These are phyloP conservation scores for Drosophila meridiana DNA, from an alignment of 2,888 invertebrate species.

Conservation along the genomic window DNA sequence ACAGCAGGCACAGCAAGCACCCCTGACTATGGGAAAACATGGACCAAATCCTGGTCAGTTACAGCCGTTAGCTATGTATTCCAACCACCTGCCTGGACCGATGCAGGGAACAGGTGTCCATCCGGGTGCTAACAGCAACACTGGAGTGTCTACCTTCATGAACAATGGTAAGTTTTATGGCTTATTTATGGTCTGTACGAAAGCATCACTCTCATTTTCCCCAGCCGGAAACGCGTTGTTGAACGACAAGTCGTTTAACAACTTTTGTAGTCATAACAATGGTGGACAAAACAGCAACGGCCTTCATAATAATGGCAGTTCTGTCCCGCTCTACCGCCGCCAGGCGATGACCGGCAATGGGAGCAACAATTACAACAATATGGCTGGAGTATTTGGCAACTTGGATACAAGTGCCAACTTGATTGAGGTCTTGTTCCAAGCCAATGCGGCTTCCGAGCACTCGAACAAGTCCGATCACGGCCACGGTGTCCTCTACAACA, in stretches of 20 bases:
- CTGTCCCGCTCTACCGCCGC: constrained; percentile 86
- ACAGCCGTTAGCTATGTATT: constrained; percentile 49
- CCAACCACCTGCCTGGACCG: constrained; percentile 55
- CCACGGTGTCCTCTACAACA: constrained; percentile 80
- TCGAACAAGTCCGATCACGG: constrained; percentile 63
- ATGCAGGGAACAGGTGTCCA: constrained; percentile 31
- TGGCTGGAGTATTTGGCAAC: constrained; percentile 64
- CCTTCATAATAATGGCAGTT: constrained; percentile 69
- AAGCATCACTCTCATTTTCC: background rate
- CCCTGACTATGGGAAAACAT: constrained; percentile 47
- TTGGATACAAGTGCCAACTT: constrained; percentile 79
- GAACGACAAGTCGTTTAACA: constrained; percentile 63
- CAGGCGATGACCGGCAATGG: constrained; percentile 84
- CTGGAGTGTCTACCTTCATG: constrained; percentile 60
- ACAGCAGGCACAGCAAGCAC: constrained; percentile 48
- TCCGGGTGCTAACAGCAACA: constrained; percentile 30
- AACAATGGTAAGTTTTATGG: constrained; percentile 66
- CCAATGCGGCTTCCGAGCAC: constrained; percentile 66
- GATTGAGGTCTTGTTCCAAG: constrained; percentile 83
- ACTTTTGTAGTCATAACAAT: constrained; percentile 63
- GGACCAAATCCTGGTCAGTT: constrained; percentile 42
- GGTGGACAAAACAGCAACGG: constrained; percentile 50
- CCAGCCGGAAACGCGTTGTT: constrained; percentile 55
- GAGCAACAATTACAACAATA: constrained; percentile 62
- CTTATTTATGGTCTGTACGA: background rate